phyloP scores from a whole-genome alignment of 2,888 invertebrate genomes.

The Athalia rosae region DNA sequence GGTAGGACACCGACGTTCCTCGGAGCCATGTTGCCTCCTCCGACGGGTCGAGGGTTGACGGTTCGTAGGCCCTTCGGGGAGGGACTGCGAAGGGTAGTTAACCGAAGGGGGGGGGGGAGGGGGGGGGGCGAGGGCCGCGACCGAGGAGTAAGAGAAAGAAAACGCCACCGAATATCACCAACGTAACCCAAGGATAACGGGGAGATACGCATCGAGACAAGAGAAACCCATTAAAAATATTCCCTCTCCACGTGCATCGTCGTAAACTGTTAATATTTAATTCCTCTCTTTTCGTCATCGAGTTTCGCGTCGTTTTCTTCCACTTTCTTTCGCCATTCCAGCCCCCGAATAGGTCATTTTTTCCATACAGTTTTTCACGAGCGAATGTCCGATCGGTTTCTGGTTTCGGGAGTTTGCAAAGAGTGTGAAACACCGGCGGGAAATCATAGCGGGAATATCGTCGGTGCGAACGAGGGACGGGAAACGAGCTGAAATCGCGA shows the following conservation, averaged over 20 bases:
- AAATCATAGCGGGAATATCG: too few species aligned
- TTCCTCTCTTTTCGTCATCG: too few species aligned
- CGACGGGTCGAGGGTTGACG: constrained; percentile 49
- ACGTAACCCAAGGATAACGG: background rate
- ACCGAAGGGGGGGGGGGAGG: constrained; percentile 52
- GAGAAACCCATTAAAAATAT: background rate
- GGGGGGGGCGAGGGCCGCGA: constrained; percentile 51
- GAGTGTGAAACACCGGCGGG: too few species aligned
- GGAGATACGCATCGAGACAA: background rate
- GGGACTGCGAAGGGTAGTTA: constrained; percentile 51
- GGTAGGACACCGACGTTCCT: constrained; percentile 47
- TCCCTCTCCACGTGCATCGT: background rate
- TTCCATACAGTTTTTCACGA: too few species aligned
- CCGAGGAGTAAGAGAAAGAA: constrained; percentile 48
- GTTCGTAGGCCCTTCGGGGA: constrained; percentile 52
- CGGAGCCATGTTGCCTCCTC: constrained; percentile 40
- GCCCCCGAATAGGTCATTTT: too few species aligned
- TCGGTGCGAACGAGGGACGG: background rate
- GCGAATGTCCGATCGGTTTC: too few species aligned
- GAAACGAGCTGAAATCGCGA: constrained; percentile 7
- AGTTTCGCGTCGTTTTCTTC: too few species aligned
- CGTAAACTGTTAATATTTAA: background rate
- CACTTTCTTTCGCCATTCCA: too few species aligned
- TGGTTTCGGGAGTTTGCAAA: too few species aligned
- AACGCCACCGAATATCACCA: background rate